phyloP scores from a whole-genome alignment of 2,113 vertebrate genomes.

The Anarhynchus alexandrinus region DNA sequence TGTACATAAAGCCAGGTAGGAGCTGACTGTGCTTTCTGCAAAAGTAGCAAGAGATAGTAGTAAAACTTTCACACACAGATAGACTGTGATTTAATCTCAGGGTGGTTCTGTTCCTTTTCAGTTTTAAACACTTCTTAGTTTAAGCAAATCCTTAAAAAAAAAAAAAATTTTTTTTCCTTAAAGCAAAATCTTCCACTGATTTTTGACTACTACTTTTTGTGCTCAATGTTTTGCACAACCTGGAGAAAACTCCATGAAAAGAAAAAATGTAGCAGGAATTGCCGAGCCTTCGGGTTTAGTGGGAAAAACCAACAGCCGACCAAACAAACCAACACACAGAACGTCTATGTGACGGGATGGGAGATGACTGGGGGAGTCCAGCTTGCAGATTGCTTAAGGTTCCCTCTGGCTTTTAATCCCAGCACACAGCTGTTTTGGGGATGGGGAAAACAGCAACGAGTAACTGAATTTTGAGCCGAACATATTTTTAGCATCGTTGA shows the following conservation, averaged over 20 bases:
- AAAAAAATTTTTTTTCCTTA: background rate
- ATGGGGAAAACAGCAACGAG: background rate
- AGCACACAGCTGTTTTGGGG: background rate
- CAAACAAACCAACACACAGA: constrained; percentile 44
- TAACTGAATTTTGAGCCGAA: background rate
- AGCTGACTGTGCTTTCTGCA: background rate
- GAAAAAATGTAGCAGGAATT: background rate
- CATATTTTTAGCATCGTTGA: background rate
- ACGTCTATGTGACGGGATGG: background rate
- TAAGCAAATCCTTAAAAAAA: background rate
- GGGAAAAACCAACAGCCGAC: background rate
- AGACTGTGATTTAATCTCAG: background rate
- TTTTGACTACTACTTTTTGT: background rate
- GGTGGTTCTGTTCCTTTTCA: background rate
- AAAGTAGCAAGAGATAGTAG: background rate
- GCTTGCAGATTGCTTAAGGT: background rate
- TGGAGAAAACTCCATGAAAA: background rate
- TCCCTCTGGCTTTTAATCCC: constrained; percentile 33
- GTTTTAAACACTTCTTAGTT: background rate
- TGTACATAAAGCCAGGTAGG: background rate
- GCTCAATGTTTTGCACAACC: background rate
- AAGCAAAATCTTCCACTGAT: background rate
- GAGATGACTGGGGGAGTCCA: background rate
- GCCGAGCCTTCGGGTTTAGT: background rate
- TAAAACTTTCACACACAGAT: background rate